Conservation (phyloP, 2,113 vertebrate genomes). For the Barnardius zonarius region DNA sequence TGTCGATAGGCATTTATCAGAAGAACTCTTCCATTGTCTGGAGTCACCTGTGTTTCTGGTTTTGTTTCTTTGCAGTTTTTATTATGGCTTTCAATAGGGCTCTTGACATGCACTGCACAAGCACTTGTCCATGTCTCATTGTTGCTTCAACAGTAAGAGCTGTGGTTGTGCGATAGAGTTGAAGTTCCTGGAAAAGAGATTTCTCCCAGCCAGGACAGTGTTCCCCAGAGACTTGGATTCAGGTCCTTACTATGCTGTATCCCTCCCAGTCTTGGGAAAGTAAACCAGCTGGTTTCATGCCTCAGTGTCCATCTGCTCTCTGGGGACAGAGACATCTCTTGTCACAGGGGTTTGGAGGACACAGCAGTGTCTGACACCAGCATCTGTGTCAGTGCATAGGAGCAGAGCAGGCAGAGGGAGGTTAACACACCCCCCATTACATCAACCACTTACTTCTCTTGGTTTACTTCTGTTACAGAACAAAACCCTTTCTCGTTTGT, state of each 20-base stretch:
- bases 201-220: neutral
- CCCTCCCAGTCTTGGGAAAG: neutral
- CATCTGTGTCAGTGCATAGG: rapidly evolving
- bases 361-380: neutral
- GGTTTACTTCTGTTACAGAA: neutral
- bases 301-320: neutral
- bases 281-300: neutral
- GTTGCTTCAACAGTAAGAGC: neutral
- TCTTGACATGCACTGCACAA: neutral
- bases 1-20: neutral
- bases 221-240: neutral
- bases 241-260: neutral
- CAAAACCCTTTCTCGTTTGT: neutral
- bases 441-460: neutral
- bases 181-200: neutral
- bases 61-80: neutral
- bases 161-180: neutral
- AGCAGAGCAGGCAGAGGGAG: neutral
- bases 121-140: neutral
- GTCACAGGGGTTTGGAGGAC: neutral
- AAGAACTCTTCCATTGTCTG: neutral
- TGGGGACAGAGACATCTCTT: neutral
- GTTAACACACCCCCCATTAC: neutral
- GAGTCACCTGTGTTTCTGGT: neutral
- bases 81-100: rapidly evolving